Base-by-base conservation (phyloP, 2,888 invertebrate species). In the Limenitis camilla region DNA sequence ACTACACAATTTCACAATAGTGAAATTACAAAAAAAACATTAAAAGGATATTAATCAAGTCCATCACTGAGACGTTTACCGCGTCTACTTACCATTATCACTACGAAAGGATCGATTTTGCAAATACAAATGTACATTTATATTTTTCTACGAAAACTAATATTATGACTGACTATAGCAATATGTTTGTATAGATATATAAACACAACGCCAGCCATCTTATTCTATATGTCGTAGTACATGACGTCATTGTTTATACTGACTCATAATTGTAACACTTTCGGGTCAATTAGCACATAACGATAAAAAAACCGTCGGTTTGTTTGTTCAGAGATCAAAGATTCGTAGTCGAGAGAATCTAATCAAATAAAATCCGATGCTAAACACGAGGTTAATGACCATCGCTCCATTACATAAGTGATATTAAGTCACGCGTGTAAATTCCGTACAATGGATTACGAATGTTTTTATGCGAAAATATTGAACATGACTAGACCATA, bases 341-440 rank as follows among this genome's bases (percentile, higher is more conserved):
- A 56, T 52, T 57, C 51, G 55, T 43, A 52, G 53, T 35, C 49
- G 52, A 43, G 43, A 56, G 57, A 33, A 55, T 59, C 51, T 59
- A 58, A 63, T 61, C 59, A 42, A 55, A 58, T 55, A 55, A 55
- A 58, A 59, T 59, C 59, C 55, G 56, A 56, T 50, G 57, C 56
- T 56, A 54, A 50, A 51, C 49, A 35, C 32, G 53, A 55, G 59
- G 51, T 59, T 55, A 52, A 55, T 50, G 55, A 50, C 54, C 57
- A 47, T 2, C 30, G 39, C 52, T 44, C 48, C 40, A 60, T 57
- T 58, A 57, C 59, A 61, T 61, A 61, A 61, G 58, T 61, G 61
- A 58, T 58, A 61, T 53, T 48, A 59, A 62, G 60, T 62, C 62
- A 62, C 61, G 63, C 58, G 59, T 61, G 51, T 55, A 57, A 53